Evolutionary conservation across 2,888 invertebrate genomes (phyloP).

Genomic region (Noctua janthe): DNA sequence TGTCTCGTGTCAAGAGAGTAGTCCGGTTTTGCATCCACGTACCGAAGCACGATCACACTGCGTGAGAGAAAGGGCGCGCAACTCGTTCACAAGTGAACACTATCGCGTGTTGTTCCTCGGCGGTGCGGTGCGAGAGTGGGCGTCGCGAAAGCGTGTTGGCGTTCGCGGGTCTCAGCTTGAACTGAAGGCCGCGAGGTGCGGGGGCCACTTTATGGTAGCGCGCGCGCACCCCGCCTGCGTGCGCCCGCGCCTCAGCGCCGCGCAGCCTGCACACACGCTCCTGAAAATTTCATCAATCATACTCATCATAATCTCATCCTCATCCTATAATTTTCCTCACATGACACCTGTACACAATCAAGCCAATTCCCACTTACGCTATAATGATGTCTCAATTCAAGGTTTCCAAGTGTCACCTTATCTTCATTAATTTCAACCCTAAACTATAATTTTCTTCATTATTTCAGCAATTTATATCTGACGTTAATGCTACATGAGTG

Average conservation of each 20-base stretch:
- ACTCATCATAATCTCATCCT: neutral
- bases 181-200: constrained; percentile 89
- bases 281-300: constrained; percentile 58
- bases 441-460: constrained; percentile 11
- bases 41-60: constrained; percentile 88
- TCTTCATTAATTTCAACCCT: constrained; percentile 5
- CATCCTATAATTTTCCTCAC: constrained; percentile 31
- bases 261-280: constrained; percentile 58
- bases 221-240: constrained; percentile 80
- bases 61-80: constrained; percentile 90
- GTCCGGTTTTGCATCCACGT: constrained; percentile 90
- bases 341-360: neutral
- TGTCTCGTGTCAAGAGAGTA: constrained; percentile 84
- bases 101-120: constrained; percentile 84
- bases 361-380: neutral
- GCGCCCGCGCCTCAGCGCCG: constrained; percentile 68
- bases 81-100: constrained; percentile 84
- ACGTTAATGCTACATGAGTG: neutral
- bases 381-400: neutral
- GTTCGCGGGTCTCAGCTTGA: constrained; percentile 83
- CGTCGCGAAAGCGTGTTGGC: constrained; percentile 86
- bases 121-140: constrained; percentile 82
- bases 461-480: neutral
- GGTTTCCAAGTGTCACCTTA: constrained; percentile 1
- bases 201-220: constrained; percentile 86